Conservation (phyloP, 2,113 vertebrate species). For the Glaucomys volans region DNA sequence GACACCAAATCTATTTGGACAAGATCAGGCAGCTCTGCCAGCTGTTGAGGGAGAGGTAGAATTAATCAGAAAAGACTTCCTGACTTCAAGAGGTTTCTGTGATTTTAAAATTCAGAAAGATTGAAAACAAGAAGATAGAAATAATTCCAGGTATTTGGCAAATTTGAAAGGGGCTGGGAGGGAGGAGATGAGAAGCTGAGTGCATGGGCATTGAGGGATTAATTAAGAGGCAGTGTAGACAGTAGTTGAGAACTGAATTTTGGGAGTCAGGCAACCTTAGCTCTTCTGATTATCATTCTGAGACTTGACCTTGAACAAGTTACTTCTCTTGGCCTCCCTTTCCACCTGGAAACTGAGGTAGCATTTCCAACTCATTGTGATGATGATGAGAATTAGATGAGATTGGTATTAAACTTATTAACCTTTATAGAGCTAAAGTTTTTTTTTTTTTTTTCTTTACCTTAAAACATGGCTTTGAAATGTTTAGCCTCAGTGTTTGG, state of each 20-base stretch:
- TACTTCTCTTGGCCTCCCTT: not conserved
- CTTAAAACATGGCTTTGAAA: not conserved
- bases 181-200: slow-evolving; percentile 1
- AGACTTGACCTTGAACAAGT: not conserved
- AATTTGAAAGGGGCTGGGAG: slow-evolving; percentile 57
- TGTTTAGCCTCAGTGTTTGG: not conserved
- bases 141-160: slow-evolving; percentile 71
- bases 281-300: not conserved
- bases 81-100: slow-evolving; percentile 53
- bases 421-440: not conserved
- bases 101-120: slow-evolving; percentile 69
- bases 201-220: not conserved
- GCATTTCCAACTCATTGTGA: not conserved
- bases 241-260: not conserved
- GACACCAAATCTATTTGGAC: not conserved
- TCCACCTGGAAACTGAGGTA: not conserved
- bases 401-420: slow-evolving; percentile 3
- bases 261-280: not conserved
- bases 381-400: not conserved
- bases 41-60: slow-evolving; percentile 55
- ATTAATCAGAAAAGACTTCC: slow-evolving; percentile 65
- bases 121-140: slow-evolving; percentile 68
- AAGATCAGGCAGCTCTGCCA: not conserved
- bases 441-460: not conserved
- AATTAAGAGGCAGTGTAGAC: not conserved